A percentile compares a stretch with the other conserved stretches of the same genome.
These are phyloP conservation scores for Enteromius argenteus DNA, from an alignment of 2,797 vertebrate species.

Conservation along the genomic window DNA sequence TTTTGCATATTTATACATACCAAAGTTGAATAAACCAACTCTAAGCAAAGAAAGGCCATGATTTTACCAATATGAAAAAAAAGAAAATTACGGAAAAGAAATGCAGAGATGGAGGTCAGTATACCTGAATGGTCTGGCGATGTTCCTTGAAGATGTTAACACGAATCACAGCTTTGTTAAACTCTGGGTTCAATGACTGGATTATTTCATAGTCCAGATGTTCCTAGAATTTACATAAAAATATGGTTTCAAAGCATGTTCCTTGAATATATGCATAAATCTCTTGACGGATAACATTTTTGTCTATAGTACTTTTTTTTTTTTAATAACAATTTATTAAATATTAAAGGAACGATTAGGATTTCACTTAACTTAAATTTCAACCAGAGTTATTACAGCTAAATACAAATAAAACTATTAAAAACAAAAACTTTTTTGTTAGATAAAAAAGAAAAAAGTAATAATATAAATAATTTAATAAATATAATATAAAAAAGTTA, in stretches of 20 bases:
- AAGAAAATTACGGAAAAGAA: background rate
- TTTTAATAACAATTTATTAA: background rate
- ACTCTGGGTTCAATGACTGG: constrained; percentile 97
- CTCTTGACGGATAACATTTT: background rate
- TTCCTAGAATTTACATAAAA: constrained; percentile 77
- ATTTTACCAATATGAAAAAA: background rate
- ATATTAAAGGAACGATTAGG: background rate
- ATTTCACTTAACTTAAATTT: background rate
- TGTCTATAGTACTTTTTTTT: background rate
- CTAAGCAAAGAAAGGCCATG: background rate
- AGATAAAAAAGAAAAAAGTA: background rate
- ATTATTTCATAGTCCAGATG: constrained; percentile 98
- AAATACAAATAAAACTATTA: background rate
- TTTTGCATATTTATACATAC: background rate
- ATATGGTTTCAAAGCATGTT: background rate
- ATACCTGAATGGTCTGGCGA: constrained; percentile 97
- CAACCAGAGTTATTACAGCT: background rate
- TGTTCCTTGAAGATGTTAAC: constrained; percentile 98
- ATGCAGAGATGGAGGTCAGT: background rate
- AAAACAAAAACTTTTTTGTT: background rate
- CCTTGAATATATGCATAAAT: background rate
- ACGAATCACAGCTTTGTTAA: constrained; percentile 96
- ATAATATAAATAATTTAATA: too few relatives aligned
- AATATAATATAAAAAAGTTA: background rate
- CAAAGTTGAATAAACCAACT: background rate